Conservation (phyloP, 2,888 invertebrate genomes). For the Athalia cordata region DNA sequence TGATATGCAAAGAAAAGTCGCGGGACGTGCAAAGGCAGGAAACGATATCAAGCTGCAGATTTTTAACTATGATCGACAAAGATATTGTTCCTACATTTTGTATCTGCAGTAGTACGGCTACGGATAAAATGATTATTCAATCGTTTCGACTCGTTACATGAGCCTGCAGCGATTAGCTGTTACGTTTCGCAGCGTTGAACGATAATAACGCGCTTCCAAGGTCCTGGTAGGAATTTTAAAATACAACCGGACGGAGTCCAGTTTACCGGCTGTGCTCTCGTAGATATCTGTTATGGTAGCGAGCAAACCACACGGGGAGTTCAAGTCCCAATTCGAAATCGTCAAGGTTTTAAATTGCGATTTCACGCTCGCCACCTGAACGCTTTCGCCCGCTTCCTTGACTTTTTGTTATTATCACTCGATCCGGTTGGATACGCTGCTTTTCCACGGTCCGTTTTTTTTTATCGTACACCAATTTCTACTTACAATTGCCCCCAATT, state of each 20-base stretch:
- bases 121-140: no score
- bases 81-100: no score
- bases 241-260: neutral
- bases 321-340: constrained; percentile 31
- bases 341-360: constrained; percentile 36
- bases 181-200: neutral
- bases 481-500: constrained; percentile 16
- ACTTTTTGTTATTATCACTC: constrained; percentile 28
- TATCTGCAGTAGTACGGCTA: no score
- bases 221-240: constrained; percentile 7
- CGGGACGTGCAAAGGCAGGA: no score
- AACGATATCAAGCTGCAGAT: no score
- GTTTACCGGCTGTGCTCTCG: constrained; percentile 38
- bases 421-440: constrained; percentile 33
- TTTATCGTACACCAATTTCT: constrained; percentile 3
- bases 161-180: neutral
- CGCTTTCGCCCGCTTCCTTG: constrained; percentile 43
- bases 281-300: constrained; percentile 24
- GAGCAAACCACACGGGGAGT: constrained; percentile 17
- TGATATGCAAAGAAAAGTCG: no score
- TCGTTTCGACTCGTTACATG: neutral
- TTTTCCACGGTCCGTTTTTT: constrained; percentile 38
- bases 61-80: no score
- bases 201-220: neutral
- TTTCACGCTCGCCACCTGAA: constrained; percentile 39